Base-by-base conservation (phyloP, 2,888 invertebrate genomes). In the Doris montereyensis region DNA sequence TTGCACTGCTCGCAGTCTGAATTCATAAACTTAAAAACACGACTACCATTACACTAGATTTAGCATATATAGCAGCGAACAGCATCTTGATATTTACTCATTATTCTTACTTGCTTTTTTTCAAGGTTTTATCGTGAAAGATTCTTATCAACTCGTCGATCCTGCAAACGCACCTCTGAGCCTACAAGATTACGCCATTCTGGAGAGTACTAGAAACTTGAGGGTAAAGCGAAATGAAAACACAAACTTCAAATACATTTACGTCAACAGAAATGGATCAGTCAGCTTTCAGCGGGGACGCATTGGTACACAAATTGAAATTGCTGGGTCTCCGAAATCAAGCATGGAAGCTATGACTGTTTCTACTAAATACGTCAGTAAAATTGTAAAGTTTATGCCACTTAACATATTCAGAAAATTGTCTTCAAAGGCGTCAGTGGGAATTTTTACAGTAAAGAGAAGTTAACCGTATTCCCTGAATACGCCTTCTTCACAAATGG, bases 361-460 rank as follows among this genome's bases (percentile, higher is more conserved):
- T 2, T 70, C 77, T 10, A 71, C 77, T 1, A 41, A 57, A n/a
- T 10, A 67, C 30, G 41, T 77, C n/a, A 60, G 60, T 24, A 77
- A 71, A 28, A 77, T 77, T 60, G 62, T 62, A n/a, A 71, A 28
- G 41, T 21, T 60, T 35, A 71, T 77, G 70, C 71, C 77, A 1
- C n/a, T 2, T 17, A 35, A 4, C 8, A 77, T 77, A 34, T 77
- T 71, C n/a, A 30, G 17, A 3, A 26, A 41, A 26, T 30, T 72
- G 0, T 26, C 71, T n/a, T 0, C 28, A 3, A 2, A 28, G 13
- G 35, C 35, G 0, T 0, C 17, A 34, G 77, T 77, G 70, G 77
- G 77, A 5, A 17, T 77, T 3, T 71, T 77, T 28, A 60, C 77
- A 24, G 62, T 17, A 35, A 21, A 4, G 77, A 77, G 26, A 77